Evolutionary conservation across 1,140 invertebrate genomes (phyloP), one percentile per base, ranked within the genome.

Genomic region (Drosophila oshimai): DNA sequence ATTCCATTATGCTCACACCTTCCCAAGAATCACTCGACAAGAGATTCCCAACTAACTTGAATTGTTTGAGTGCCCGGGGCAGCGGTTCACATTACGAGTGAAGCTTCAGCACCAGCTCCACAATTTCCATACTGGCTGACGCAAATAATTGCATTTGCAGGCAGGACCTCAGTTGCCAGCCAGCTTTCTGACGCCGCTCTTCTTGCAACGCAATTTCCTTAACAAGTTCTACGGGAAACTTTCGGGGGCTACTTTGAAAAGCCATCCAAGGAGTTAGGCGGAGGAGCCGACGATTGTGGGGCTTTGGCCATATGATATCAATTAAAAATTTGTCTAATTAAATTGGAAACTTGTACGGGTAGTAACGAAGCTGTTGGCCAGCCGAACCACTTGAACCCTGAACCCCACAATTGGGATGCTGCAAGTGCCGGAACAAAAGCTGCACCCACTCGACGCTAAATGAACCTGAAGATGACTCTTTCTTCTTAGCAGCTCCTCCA

Each of bases 271-370:
- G 33, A 24, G 61, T 18, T 34, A 18, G 17, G 33, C 22, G 41
- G 20, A 41, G 4, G n/a, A 22, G 28, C 31, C 36, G 42, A 69
- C 73, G 67, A 78, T 83, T 53, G 62, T 22, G 37, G 62, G 51
- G 73, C 64, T 61, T 69, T 55, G 75, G 81, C 83, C 81, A 88
- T 87, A 87, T 87, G 81, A 87, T 87, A 87, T 87, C 81, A 87
- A 87, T 87, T 87, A 87, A 81, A 76, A 87, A 88, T 87, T 88
- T 87, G 81, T 87, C 83, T 87, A 87, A 87, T 87, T 87, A 81
- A 81, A 87, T 87, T 87, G 64, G 73, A 83, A 86, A 86, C 71
- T 87, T 87, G 76, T 65, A 64, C 44, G 33, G 42, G 60, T 5
- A 20, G 62, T 74, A 86, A 84, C 74, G 74, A 79, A 54, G 80